A percentile compares a stretch with the other conserved stretches of the same genome.
phyloP scores from a whole-genome alignment of 2,888 invertebrate genomes.

The Furcula furcula region DNA sequence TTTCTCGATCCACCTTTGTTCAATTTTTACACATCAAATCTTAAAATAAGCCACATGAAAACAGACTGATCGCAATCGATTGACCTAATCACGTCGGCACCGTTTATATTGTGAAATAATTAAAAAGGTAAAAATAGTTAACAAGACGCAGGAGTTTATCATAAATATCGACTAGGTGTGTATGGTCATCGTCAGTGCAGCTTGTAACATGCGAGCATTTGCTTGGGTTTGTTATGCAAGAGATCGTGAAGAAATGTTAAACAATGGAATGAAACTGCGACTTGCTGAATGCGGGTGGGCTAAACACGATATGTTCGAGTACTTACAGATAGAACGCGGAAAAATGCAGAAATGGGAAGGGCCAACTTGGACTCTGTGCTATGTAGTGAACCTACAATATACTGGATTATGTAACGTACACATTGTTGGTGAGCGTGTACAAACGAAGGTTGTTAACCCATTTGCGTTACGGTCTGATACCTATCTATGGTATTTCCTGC shows the following conservation, averaged over 20 bases:
- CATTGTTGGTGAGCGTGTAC: slow-evolving; percentile 49
- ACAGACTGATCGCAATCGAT: slow-evolving; percentile 58
- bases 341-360: no score
- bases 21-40: slow-evolving; percentile 29
- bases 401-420: slow-evolving; percentile 40
- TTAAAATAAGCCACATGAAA: slow-evolving; percentile 51
- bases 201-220: slow-evolving; percentile 12
- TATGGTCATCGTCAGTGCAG: slow-evolving; percentile 27
- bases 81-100: slow-evolving; percentile 61
- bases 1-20: background rate
- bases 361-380: no score
- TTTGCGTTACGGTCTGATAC: slow-evolving; percentile 73
- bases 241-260: slow-evolving; percentile 9
- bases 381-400: no score
- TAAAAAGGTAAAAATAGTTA: slow-evolving; percentile 35
- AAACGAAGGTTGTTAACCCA: slow-evolving; percentile 76
- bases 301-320: background rate
- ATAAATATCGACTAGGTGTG: slow-evolving; percentile 23
- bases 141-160: slow-evolving; percentile 21
- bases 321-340: no score
- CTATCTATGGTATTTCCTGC: slow-evolving; percentile 52
- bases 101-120: slow-evolving; percentile 58
- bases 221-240: slow-evolving; percentile 22
- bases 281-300: slow-evolving; percentile 3
- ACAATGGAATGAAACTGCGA: background rate